Evolutionary conservation across 2,888 invertebrate species (phyloP), one percentile per base, ranked within the genome.

Genomic region (Hirudinaria manillensis): DNA sequence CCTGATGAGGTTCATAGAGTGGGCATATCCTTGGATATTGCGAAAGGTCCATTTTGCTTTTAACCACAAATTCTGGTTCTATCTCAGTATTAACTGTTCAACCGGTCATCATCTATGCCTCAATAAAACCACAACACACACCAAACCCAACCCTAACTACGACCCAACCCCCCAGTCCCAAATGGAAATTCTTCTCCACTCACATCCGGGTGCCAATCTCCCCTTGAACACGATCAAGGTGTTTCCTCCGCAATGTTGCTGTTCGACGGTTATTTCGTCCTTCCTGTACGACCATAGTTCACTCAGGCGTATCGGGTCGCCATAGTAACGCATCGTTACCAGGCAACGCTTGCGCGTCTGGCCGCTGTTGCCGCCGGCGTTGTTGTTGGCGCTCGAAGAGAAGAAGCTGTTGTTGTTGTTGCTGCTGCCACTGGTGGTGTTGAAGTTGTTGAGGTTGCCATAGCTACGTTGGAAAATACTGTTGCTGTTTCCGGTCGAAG

Each of bases 201-300:
- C 72, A 82, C 82, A 75, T 34, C 78, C 77, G 13, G 82, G 80
- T 21, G 77, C 51, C 32, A 86, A 79, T 61, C 79, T 80, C 75
- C 83, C 83, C 74, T 80, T 83, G 81, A 84, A 86, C 24, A 86
- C 85, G 61, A 80, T 80, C 71, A 85, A 80, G 21, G 85, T 84
- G 78, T 85, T 86, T 45, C 85, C 85, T 19, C 85, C 85, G 79
- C 84, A 84, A 78, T 85, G 85, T 79, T 86, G 85, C 77, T 86
- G 86, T 70, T 84, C 84, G 13, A 86, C 82, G 13, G 80, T 73
- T 38, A 86, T 79, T 75, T 83, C 83, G 78, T 85, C 83, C 55
- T 80, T 79, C 6, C 81, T 81, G 77, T 74, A 76, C 38, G 80
- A 76, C 77, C 81, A 80, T 75, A 83, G 83, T 24, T 82, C 78